Conservation (phyloP, 2,888 invertebrate species). For the Thereva unica region DNA sequence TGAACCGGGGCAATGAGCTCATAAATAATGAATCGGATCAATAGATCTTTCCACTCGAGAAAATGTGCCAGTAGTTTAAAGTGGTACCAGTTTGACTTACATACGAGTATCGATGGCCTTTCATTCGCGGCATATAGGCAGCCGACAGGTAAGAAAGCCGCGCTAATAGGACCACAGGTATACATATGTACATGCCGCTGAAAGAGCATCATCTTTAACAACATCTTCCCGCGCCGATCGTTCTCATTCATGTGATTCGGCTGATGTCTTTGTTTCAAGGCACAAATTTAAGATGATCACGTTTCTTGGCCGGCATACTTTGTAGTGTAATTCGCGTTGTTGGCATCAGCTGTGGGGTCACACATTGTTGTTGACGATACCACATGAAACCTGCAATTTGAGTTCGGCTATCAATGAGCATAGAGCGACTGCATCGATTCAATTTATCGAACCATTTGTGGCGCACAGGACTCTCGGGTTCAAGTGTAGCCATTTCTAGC, state of each 20-base stretch:
- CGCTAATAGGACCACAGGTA: neutral
- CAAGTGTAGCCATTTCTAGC: conserved; percentile 11
- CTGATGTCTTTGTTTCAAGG: conserved; percentile 30
- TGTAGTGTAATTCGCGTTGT: neutral
- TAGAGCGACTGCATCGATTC: neutral
- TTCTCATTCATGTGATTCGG: conserved; percentile 22
- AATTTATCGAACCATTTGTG: conserved; percentile 10
- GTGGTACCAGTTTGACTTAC: conserved; percentile 8
- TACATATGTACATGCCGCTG: conserved; percentile 8
- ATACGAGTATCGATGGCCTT: neutral
- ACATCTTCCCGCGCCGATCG: conserved; percentile 4
- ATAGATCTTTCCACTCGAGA: conserved; percentile 24
- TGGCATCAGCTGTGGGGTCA: neutral
- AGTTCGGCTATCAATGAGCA: conserved; percentile 1
- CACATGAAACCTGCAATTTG: neutral
- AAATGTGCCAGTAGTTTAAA: conserved; percentile 33
- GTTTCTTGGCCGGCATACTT: conserved; percentile 20
- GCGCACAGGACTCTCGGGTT: conserved; percentile 10
- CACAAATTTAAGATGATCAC: conserved; percentile 21
- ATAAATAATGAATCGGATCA: conserved; percentile 30
- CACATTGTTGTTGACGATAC: conserved; percentile 3
- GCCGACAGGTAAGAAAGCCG: too few relatives aligned
- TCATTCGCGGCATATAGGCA: too few relatives aligned
- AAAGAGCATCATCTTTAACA: conserved; percentile 5
- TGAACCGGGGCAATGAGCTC: conserved; percentile 8